phyloP scores from a whole-genome alignment of 2,113 vertebrate species.

The Boulengeromyrus knoepffleri region DNA sequence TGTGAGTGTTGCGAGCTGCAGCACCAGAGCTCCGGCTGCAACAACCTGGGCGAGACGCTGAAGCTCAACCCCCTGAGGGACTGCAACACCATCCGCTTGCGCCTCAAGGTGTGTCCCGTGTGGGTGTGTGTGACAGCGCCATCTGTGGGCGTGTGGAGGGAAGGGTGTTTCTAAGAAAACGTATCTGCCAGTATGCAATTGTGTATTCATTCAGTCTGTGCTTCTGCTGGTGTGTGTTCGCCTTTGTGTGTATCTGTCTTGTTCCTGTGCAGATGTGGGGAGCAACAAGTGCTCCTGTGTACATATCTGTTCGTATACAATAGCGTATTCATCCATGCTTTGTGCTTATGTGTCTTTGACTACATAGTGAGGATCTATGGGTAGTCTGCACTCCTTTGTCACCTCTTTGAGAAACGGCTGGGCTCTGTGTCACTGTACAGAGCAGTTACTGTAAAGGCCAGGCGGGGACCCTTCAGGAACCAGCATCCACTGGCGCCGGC shows the following conservation, averaged over 20 bases:
- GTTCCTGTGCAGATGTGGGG: background rate
- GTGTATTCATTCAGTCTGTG: background rate
- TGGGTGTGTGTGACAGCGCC: constrained; percentile 10
- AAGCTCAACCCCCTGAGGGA: constrained; percentile 88
- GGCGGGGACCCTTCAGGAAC: background rate
- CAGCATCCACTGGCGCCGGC: background rate
- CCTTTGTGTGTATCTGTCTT: constrained; percentile 11
- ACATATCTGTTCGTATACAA: constrained; percentile 5
- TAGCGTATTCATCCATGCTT: constrained; percentile 1
- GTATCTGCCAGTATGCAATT: constrained; percentile 44
- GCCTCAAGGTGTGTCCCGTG: constrained; percentile 74
- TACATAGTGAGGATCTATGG: constrained; percentile 6
- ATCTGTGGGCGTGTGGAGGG: background rate
- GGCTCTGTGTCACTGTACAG: background rate
- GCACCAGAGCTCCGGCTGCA: constrained; percentile 85
- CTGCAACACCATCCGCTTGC: constrained; percentile 84
- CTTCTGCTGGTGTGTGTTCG: constrained; percentile 47
- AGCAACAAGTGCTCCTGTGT: constrained; percentile 4
- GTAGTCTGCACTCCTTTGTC: background rate
- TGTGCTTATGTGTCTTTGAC: background rate
- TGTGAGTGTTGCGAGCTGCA: constrained; percentile 94
- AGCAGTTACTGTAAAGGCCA: background rate
- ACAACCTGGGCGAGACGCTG: constrained; percentile 87
- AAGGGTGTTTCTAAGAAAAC: background rate
- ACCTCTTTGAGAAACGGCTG: background rate